Evolutionary conservation across 53 echinoderm and acorn worm species (phyloP).

Genomic region (Astropecten irregularis): DNA sequence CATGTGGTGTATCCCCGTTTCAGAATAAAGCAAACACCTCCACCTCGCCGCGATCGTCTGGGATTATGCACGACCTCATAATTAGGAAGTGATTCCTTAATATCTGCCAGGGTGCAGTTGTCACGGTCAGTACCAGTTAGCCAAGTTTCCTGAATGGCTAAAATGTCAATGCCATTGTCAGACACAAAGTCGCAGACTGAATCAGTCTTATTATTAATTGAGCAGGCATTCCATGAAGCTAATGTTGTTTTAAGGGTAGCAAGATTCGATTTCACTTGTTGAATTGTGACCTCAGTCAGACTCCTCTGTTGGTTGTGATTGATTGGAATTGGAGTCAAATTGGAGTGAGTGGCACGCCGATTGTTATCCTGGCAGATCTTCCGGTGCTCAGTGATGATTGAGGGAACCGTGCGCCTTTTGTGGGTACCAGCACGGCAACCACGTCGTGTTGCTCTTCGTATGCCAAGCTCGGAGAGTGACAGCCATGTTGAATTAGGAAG

Average conservation of each 20-base stretch:
- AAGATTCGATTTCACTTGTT: not conserved
- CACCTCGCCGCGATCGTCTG: not conserved
- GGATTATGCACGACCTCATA: constrained; percentile 8
- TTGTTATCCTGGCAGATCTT: not conserved
- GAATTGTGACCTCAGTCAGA: not conserved
- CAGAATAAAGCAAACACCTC: constrained; percentile 2
- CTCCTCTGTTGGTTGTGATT: not conserved
- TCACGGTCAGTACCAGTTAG: constrained; percentile 15
- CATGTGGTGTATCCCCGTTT: not conserved
- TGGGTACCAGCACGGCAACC: not conserved
- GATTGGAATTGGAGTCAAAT: not conserved
- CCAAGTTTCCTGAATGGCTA: constrained; percentile 32
- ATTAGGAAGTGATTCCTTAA: not conserved
- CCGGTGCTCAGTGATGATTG: not conserved
- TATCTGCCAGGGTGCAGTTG: constrained; percentile 9
- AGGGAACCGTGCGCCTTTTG: not conserved
- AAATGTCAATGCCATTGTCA: constrained; percentile 14
- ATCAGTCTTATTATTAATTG: constrained; percentile 7
- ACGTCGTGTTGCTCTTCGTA: not conserved
- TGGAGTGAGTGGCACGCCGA: not conserved
- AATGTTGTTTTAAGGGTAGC: not conserved
- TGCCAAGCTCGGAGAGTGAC: not conserved
- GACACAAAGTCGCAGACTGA: constrained; percentile 15
- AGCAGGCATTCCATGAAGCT: constrained; percentile 20
- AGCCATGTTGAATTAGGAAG: no score